These are phyloP conservation scores for Uria lomvia DNA, from an alignment of 2,113 vertebrate species.

Conservation along the genomic window DNA sequence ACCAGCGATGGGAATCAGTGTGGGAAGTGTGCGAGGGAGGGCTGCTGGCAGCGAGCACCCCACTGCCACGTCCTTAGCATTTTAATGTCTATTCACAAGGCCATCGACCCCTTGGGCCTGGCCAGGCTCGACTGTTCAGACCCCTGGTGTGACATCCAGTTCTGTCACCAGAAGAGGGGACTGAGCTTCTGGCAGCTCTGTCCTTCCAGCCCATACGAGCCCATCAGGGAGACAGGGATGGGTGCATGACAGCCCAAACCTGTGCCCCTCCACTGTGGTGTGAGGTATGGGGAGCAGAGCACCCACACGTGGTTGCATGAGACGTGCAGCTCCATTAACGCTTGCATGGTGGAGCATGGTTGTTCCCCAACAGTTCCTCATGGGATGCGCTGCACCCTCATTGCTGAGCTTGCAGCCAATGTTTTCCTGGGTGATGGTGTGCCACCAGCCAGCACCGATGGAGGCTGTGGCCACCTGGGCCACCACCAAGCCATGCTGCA, in stretches of 20 bases:
- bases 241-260: neutral
- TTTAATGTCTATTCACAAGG: neutral
- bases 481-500: neutral
- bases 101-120: accelerated
- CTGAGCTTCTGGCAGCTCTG: neutral
- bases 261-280: no score
- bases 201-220: neutral
- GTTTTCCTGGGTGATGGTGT: neutral
- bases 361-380: neutral
- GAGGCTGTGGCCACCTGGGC: neutral
- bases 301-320: neutral
- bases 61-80: accelerated
- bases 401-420: neutral
- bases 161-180: neutral
- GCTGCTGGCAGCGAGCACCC: neutral
- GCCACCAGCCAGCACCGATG: neutral
- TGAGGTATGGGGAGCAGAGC: neutral
- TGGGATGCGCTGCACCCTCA: accelerated
- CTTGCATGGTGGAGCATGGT: neutral
- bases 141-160: neutral
- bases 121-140: accelerated
- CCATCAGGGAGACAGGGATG: neutral
- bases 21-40: accelerated
- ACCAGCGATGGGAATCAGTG: neutral
- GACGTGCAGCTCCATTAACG: neutral